Evolutionary conservation across 2,113 vertebrate species (phyloP).

Genomic region (Peromyscus maniculatus): DNA sequence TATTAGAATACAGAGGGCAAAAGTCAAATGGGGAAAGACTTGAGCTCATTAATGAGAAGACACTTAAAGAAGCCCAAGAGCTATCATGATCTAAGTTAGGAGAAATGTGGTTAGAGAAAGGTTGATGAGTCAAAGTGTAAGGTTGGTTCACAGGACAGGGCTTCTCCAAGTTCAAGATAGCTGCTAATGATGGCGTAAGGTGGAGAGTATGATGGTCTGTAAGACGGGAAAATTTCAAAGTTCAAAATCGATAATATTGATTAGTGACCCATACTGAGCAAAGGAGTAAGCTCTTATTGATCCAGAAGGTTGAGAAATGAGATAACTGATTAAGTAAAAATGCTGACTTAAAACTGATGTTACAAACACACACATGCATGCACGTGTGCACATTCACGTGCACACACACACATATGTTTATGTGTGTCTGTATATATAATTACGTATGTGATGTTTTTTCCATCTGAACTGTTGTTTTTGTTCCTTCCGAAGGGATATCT

Average conservation of each 20-base stretch:
- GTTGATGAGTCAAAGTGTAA: neutral
- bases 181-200: neutral
- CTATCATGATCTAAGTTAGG: neutral
- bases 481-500: neutral
- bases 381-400: neutral
- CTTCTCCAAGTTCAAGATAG: neutral
- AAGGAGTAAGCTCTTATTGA: constrained; percentile 61
- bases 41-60: constrained; percentile 37
- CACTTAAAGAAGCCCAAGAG: neutral
- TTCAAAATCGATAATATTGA: constrained; percentile 65
- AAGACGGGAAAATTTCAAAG: constrained; percentile 29
- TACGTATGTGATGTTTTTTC: constrained; percentile 9
- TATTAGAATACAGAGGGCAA: neutral
- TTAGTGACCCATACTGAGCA: neutral
- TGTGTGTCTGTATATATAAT: neutral
- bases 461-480: constrained; percentile 14
- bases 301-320: constrained; percentile 38
- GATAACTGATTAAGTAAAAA: constrained; percentile 46
- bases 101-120: neutral
- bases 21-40: neutral
- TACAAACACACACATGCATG: neutral
- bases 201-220: neutral
- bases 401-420: neutral
- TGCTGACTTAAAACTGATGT: constrained; percentile 32
- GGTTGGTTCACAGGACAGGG: neutral